Conservation (phyloP, 1,140 invertebrate genomes). For the Calycopis cecrops region DNA sequence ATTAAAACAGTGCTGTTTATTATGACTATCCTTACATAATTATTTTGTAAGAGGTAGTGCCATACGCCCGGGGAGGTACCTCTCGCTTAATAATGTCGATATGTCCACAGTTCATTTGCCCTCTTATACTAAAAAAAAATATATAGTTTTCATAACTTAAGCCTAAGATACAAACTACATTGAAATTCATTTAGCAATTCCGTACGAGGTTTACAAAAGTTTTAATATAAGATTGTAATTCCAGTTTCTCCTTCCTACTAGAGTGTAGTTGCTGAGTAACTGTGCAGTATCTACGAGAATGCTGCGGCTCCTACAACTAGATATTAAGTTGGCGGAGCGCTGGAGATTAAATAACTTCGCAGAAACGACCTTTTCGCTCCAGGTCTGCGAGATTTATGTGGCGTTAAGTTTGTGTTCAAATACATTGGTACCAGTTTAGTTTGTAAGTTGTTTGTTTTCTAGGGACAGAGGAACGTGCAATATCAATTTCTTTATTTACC, state of each 20-base stretch:
- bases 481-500: background rate
- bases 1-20: too few species aligned
- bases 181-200: background rate
- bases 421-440: background rate
- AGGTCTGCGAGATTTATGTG: background rate
- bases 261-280: background rate
- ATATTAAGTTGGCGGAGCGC: background rate
- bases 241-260: background rate
- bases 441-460: background rate
- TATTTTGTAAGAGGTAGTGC: too few species aligned
- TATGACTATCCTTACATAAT: too few species aligned
- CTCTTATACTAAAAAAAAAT: too few species aligned
- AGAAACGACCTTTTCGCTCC: conserved; percentile 1
- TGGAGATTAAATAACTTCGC: conserved; percentile 7
- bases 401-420: background rate
- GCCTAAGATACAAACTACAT: background rate
- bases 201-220: background rate
- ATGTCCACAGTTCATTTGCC: too few species aligned
- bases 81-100: too few species aligned
- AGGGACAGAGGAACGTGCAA: background rate
- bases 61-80: too few species aligned
- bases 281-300: background rate
- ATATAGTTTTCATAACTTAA: too few species aligned
- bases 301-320: background rate
- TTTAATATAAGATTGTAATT: background rate